A percentile compares a stretch with the other conserved stretches of the same genome.
Evolutionary conservation across 2,888 invertebrate genomes (phyloP).

Genomic region (Zootermopsis nevadensis): DNA sequence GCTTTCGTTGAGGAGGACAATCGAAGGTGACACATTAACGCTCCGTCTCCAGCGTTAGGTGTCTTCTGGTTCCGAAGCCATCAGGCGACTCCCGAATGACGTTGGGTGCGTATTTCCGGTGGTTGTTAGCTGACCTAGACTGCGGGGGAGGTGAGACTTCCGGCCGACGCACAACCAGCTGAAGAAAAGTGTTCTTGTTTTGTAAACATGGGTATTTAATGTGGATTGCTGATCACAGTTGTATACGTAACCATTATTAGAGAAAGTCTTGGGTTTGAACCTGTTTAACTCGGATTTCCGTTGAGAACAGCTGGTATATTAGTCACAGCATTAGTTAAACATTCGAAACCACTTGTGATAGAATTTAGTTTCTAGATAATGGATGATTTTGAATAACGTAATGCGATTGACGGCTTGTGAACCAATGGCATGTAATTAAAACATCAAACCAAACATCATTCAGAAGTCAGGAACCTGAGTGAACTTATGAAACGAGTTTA

Average conservation of each 20-base stretch:
- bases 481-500: no score
- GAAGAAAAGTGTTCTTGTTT: neutral
- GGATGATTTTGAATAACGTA: no score
- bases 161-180: neutral
- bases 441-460: no score
- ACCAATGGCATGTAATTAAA: no score
- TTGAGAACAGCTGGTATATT: neutral
- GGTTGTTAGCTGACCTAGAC: constrained; percentile 14
- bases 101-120: constrained; percentile 10
- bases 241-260: neutral
- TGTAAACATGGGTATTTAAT: neutral
- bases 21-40: neutral
- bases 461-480: no score
- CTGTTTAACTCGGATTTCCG: neutral
- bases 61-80: neutral
- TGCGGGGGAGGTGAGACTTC: constrained; percentile 16
- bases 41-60: neutral
- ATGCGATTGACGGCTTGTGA: no score
- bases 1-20: neutral
- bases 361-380: no score
- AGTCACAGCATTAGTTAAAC: neutral
- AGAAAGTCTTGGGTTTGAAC: neutral
- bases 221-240: neutral
- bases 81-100: neutral
- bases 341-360: no score